These are phyloP conservation scores for Heterocephalus glaber DNA, from an alignment of 2,113 vertebrate species.

Conservation along the genomic window DNA sequence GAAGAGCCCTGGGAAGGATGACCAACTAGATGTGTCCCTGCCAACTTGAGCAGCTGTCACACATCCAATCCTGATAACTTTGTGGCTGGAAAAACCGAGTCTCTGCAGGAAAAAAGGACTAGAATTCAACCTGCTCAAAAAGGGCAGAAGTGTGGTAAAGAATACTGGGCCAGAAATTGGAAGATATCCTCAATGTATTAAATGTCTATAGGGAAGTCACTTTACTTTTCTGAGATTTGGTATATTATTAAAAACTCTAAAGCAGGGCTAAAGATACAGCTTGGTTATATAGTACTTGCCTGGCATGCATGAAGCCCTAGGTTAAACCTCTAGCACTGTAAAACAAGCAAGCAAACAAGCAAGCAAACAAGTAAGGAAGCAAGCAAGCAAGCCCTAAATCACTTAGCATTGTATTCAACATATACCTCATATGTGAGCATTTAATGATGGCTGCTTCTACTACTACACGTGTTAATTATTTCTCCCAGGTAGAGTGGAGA, in stretches of 20 bases:
- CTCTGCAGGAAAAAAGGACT: neutral
- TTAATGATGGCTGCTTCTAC: neutral
- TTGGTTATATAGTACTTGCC: neutral
- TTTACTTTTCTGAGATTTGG: neutral
- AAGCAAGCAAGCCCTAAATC: neutral
- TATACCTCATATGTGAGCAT: neutral
- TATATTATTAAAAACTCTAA: neutral
- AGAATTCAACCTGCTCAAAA: neutral
- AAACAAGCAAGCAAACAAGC: neutral
- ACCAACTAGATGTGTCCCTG: neutral
- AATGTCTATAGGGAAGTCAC: neutral
- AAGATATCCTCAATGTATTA: neutral
- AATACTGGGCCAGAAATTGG: neutral
- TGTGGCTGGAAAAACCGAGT: neutral
- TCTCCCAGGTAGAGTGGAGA: neutral
- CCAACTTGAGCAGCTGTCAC: neutral
- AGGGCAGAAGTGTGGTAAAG: neutral
- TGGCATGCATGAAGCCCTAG: neutral
- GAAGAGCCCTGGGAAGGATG: neutral
- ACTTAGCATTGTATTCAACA: neutral
- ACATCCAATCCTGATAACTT: neutral
- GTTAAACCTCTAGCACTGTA: neutral
- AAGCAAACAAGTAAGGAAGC: neutral
- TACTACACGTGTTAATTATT: neutral
- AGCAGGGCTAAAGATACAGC: neutral